Evolutionary conservation across 2,888 invertebrate genomes (phyloP).

Genomic region (Anthoptus insignis): DNA sequence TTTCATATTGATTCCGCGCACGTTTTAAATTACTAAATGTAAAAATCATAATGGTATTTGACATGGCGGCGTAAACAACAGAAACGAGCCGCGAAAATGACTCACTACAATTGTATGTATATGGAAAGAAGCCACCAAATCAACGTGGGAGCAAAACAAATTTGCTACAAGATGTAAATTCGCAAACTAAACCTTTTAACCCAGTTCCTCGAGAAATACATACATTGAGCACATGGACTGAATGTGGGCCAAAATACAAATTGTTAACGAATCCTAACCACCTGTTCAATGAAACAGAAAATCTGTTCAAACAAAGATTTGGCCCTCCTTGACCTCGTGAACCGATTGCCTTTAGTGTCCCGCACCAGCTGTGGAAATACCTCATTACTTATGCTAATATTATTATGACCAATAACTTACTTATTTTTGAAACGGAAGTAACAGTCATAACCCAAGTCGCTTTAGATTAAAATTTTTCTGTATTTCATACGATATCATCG

Average conservation of each 20-base stretch:
- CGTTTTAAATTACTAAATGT: no score
- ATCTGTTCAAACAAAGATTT: slow-evolving; percentile 16
- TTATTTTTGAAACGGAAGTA: background rate
- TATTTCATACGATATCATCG: no score
- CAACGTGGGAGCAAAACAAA: background rate
- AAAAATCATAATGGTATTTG: background rate
- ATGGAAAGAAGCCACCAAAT: background rate
- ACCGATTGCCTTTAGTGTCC: slow-evolving; percentile 36
- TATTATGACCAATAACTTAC: slow-evolving; percentile 1
- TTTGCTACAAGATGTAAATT: background rate
- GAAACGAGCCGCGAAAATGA: background rate
- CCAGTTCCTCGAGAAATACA: no score
- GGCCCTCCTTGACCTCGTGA: slow-evolving; percentile 48
- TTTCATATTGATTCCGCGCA: no score
- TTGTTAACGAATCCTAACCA: slow-evolving; percentile 15
- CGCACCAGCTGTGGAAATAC: slow-evolving; percentile 10
- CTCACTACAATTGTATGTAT: background rate
- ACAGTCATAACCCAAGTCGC: no score
- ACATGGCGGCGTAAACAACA: no score
- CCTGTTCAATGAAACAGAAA: slow-evolving; percentile 20
- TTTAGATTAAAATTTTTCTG: no score
- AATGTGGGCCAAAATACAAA: background rate
- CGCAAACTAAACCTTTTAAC: background rate
- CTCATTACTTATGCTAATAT: background rate
- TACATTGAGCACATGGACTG: no score